These are phyloP conservation scores for Cyrtonyx montezumae DNA, from an alignment of 2,113 vertebrate species.

Conservation along the genomic window DNA sequence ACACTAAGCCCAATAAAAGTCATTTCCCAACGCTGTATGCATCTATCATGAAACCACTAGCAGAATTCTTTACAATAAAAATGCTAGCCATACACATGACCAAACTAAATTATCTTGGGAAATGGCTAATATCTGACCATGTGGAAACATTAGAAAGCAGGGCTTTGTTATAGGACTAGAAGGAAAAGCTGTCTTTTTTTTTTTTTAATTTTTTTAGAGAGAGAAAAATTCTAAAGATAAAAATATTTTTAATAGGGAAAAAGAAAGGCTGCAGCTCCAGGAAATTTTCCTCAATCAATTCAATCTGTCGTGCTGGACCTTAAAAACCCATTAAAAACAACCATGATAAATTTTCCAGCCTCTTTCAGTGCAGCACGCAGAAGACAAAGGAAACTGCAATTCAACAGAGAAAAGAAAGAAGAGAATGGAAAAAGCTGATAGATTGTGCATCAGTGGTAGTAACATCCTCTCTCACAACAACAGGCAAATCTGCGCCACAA, in stretches of 20 bases:
- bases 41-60: slow-evolving; percentile 50
- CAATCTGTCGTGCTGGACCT: not conserved
- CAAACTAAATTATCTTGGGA: slow-evolving; percentile 58
- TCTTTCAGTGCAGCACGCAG: not conserved
- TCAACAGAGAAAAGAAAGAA: slow-evolving; percentile 43
- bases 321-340: slow-evolving; percentile 65
- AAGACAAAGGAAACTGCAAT: slow-evolving; percentile 67
- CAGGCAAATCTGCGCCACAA: not conserved
- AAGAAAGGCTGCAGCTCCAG: slow-evolving; percentile 24
- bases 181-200: slow-evolving; percentile 20
- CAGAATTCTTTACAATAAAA: slow-evolving; percentile 52
- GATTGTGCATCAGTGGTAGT: slow-evolving; percentile 8
- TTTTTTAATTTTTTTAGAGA: not conserved
- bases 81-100: slow-evolving; percentile 19
- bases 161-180: slow-evolving; percentile 10
- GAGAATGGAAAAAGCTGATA: slow-evolving; percentile 28
- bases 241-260: slow-evolving; percentile 51
- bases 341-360: slow-evolving; percentile 54
- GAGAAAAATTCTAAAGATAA: slow-evolving; percentile 26
- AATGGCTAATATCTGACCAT: slow-evolving; percentile 60
- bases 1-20: slow-evolving; percentile 40
- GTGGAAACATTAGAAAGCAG: slow-evolving; percentile 35
- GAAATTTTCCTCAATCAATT: slow-evolving; percentile 57
- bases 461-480: slow-evolving; percentile 21
- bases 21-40: slow-evolving; percentile 13